A percentile compares a stretch with the other conserved stretches of the same genome.
Evolutionary conservation across 2,797 vertebrate genomes (phyloP).

Genomic region (Rhinoraja longicauda): DNA sequence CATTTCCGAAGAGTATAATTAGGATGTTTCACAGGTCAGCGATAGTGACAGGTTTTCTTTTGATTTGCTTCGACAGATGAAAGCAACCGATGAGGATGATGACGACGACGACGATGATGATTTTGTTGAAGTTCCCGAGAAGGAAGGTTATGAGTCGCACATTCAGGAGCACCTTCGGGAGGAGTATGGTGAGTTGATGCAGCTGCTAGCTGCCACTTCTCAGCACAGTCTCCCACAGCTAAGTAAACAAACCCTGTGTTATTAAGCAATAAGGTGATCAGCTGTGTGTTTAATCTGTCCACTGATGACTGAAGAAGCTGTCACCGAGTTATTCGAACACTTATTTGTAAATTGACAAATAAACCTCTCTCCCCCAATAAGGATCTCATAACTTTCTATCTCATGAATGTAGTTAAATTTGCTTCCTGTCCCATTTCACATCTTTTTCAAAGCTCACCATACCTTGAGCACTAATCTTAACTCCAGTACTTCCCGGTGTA

Average conservation of each 20-base stretch:
- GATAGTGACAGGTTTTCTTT: conserved; percentile 79
- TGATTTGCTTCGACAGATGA: conserved; percentile 67
- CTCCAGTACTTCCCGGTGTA: not conserved
- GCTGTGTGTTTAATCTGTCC: conserved; percentile 54
- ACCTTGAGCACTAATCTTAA: not conserved
- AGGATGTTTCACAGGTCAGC: conserved; percentile 85
- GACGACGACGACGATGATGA: conserved; percentile 68
- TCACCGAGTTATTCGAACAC: conserved; percentile 48
- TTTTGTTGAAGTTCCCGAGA: conserved; percentile 88
- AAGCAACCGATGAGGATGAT: conserved; percentile 52
- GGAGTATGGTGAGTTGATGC: conserved; percentile 78
- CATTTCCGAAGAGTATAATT: conserved; percentile 82
- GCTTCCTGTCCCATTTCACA: not conserved
- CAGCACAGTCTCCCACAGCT: conserved; percentile 51
- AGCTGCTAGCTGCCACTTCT: conserved; percentile 54
- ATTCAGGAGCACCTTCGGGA: conserved; percentile 77
- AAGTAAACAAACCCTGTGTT: conserved; percentile 59
- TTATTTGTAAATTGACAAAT: conserved; percentile 50
- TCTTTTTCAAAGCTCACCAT: not conserved
- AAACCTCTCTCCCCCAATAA: conserved; percentile 45
- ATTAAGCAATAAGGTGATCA: conserved; percentile 59
- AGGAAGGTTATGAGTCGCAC: conserved; percentile 83
- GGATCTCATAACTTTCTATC: not conserved
- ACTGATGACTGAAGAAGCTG: conserved; percentile 54
- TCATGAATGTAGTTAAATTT: conserved; percentile 10